These are phyloP conservation scores for Calvadosia cruxmelitensis DNA, from an alignment of 30 jellyfish, hydroid and myxozoan species.

Conservation along the genomic window DNA sequence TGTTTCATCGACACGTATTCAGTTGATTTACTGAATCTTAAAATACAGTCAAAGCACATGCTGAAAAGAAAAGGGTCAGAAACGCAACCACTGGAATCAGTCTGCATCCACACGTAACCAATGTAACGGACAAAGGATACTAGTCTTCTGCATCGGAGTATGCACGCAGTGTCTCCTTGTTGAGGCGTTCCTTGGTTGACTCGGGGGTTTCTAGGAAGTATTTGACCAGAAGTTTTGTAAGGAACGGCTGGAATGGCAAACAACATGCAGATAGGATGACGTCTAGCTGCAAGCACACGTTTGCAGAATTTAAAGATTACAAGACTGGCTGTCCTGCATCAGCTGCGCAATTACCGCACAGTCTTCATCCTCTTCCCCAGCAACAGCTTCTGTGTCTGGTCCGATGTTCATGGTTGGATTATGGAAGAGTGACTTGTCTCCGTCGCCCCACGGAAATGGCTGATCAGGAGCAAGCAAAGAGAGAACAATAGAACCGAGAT, in stretches of 20 bases:
- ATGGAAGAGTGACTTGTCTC: conserved; percentile 53
- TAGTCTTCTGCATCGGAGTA: conserved; percentile 13
- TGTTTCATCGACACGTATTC: too few relatives aligned
- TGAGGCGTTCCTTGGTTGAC: conserved; percentile 1
- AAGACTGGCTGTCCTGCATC: neutral
- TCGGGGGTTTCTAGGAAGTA: conserved; percentile 7
- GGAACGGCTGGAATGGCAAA: conserved; percentile 16
- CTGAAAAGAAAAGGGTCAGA: too few relatives aligned
- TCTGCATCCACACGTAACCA: neutral
- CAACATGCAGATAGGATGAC: neutral
- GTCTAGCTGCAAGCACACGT: neutral
- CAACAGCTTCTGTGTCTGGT: conserved; percentile 50
- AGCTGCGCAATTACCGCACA: neutral
- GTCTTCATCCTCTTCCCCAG: conserved; percentile 33
- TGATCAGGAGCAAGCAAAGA: neutral
- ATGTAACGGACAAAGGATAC: conserved; percentile 25
- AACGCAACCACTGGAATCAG: too few relatives aligned
- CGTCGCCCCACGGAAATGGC: conserved; percentile 93
- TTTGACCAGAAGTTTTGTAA: conserved; percentile 13
- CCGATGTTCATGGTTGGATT: conserved; percentile 39
- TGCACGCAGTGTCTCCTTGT: conserved; percentile 6
- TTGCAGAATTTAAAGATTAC: neutral
- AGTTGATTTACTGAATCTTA: too few relatives aligned
- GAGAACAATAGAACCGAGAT: neutral
- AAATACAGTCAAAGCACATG: too few relatives aligned